Percentiles rank a stretch among this genome's conserved stretches.
phyloP scores from a whole-genome alignment of 2,113 vertebrate genomes.

The Raphicerus campestris region DNA sequence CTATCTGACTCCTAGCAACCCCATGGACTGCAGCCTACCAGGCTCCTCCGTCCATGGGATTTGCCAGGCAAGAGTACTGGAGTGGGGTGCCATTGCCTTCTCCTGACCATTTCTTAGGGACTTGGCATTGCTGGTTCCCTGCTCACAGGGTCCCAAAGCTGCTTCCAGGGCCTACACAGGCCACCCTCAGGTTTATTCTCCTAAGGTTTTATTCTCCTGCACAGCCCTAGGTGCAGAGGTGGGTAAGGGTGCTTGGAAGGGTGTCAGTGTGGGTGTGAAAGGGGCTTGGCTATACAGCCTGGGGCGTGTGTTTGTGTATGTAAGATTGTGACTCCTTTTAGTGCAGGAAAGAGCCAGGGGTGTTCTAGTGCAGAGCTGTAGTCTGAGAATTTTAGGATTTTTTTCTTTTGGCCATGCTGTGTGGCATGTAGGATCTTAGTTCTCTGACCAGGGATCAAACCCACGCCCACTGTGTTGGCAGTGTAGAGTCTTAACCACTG shows the following conservation, averaged over 20 bases:
- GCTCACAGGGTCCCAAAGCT: neutral
- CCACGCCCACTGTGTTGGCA: neutral
- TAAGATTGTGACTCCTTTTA: neutral
- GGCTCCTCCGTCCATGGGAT: too few relatives aligned
- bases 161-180: neutral
- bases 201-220: neutral
- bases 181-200: neutral
- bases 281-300: neutral
- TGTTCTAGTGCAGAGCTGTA: neutral
- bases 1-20: too few relatives aligned
- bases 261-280: neutral
- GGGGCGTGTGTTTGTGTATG: neutral
- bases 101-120: neutral
- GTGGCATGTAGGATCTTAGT: neutral
- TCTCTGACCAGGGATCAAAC: neutral
- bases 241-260: neutral
- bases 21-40: too few relatives aligned
- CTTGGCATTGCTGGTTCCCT: too few relatives aligned
- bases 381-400: neutral
- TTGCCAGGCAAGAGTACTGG: too few relatives aligned
- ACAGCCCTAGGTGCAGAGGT: neutral
- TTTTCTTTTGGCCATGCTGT: neutral
- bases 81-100: too few relatives aligned
- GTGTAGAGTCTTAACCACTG: neutral
- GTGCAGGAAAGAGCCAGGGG: neutral